A percentile compares a stretch with the other conserved stretches of the same genome.
phyloP scores from a whole-genome alignment of 1,140 invertebrate species.

The Leptopilina clavipes region DNA sequence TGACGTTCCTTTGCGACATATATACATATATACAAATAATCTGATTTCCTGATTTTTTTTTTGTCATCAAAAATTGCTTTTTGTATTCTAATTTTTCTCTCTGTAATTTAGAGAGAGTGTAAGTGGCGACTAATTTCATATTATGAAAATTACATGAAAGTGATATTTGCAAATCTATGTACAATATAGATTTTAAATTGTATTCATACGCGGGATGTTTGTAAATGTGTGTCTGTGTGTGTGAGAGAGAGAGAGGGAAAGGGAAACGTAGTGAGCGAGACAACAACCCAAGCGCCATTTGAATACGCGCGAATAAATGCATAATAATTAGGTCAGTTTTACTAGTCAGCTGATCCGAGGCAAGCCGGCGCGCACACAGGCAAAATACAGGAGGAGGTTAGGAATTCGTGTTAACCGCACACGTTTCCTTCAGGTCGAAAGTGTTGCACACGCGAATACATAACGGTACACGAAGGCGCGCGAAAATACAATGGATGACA shows the following conservation, averaged over 20 bases:
- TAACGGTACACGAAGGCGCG: constrained; percentile 57
- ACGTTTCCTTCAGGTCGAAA: constrained; percentile 52
- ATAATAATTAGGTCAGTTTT: constrained; percentile 77
- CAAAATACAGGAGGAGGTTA: constrained; percentile 51
- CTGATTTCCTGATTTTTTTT: too few species aligned
- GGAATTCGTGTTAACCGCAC: constrained; percentile 60
- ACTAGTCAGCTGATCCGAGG: constrained; percentile 73
- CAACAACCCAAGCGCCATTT: constrained; percentile 69
- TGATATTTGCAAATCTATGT: too few species aligned
- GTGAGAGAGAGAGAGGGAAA: too few species aligned
- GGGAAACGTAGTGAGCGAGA: constrained; percentile 47
- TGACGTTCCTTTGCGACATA: too few species aligned
- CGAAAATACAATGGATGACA: constrained; percentile 53
- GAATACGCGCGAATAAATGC: constrained; percentile 76
- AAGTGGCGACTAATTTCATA: too few species aligned
- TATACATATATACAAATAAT: too few species aligned
- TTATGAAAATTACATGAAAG: too few species aligned
- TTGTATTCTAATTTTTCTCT: too few species aligned
- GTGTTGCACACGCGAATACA: constrained; percentile 55
- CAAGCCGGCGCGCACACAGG: constrained; percentile 48
- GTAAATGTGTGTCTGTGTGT: constrained; percentile 39
- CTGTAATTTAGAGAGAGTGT: too few species aligned
- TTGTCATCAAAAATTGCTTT: too few species aligned
- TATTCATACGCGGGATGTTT: too few species aligned
- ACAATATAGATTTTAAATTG: too few species aligned